Conservation (phyloP, 1,140 invertebrate species). For the Gryon sp. region DNA sequence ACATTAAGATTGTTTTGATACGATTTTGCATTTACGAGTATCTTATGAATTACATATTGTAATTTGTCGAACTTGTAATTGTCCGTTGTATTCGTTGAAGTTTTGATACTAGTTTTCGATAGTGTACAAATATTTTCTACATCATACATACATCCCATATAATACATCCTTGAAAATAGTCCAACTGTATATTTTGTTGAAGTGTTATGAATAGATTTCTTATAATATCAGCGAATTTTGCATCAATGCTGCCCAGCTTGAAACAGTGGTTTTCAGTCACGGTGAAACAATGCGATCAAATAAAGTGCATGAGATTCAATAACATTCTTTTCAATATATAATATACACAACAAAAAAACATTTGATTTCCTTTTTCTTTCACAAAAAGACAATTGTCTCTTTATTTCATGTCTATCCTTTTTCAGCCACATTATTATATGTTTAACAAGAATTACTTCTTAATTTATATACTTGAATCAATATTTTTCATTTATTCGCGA, state of each 20-base stretch:
- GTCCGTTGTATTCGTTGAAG: conserved; percentile 31
- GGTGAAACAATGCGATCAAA: conserved; percentile 68
- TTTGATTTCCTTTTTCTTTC: conserved; percentile 31
- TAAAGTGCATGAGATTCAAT: conserved; percentile 49
- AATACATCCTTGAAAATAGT: no score
- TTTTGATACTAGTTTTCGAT: conserved; percentile 46
- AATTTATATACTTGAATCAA: background rate
- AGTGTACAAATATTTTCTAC: conserved; percentile 41
- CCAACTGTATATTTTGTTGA: conserved; percentile 56
- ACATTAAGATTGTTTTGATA: conserved; percentile 17
- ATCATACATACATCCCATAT: no score
- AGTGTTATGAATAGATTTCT: conserved; percentile 58
- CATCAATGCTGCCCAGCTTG: conserved; percentile 39
- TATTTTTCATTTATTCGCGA: background rate
- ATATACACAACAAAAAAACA: conserved; percentile 17
- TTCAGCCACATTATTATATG: conserved; percentile 56
- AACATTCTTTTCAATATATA: conserved; percentile 32
- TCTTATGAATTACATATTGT: conserved; percentile 29
- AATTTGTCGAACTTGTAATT: conserved; percentile 35
- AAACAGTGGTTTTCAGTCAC: conserved; percentile 75
- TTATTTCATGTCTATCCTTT: conserved; percentile 12
- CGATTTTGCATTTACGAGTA: conserved; percentile 29
- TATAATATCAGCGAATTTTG: conserved; percentile 29
- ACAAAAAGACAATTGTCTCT: background rate
- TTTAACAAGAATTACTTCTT: conserved; percentile 28